Evolutionary conservation across 2,888 invertebrate species (phyloP), one percentile per base, ranked within the genome.

Genomic region (Crepidodera aurea): DNA sequence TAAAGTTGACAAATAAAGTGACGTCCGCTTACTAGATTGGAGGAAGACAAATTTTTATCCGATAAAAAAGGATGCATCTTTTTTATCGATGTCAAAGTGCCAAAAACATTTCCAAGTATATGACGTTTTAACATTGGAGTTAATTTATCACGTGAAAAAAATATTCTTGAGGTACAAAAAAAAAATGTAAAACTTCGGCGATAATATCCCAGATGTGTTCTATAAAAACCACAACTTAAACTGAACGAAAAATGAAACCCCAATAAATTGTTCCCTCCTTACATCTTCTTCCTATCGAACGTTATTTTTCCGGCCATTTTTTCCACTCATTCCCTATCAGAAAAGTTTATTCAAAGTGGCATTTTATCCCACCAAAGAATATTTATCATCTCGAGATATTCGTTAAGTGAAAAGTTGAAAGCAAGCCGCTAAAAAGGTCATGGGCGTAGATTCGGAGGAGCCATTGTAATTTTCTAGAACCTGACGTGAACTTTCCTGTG

Each of bases 391-490:
- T 32, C 19, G 29, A 48, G 51, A 40, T 51, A 48, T 66, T 68
- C 58, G 61, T 58, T 66, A 62, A 61, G 57, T 57, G 62, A 54
- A 64, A 68, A 64, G 62, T 61, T 64, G 60, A 66, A 64, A 66
- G 64, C 54, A 62, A 60, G 60, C 63, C 62, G 60, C 57, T 19
- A 46, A 57, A 58, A 46, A 55, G 12, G 7, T 13, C 42, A 59
- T 34, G 40, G 48, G 40, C 44, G 59, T 32, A 13, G 1, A 10
- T 0, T 4, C 25, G 25, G 25, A n/a, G n/a, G n/a, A n/a, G n/a
- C n/a, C n/a, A n/a, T n/a, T n/a, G n/a, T n/a, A n/a, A n/a, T n/a
- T n/a, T n/a, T n/a, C n/a, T n/a, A n/a, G n/a, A n/a, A n/a, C n/a
- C n/a, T n/a, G n/a, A n/a, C n/a, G n/a, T n/a, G n/a, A n/a, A n/a